Percentiles rank a stretch among this genome's conserved stretches.
Evolutionary conservation across 2,113 vertebrate species (phyloP).

Genomic region (Strigops habroptila): DNA sequence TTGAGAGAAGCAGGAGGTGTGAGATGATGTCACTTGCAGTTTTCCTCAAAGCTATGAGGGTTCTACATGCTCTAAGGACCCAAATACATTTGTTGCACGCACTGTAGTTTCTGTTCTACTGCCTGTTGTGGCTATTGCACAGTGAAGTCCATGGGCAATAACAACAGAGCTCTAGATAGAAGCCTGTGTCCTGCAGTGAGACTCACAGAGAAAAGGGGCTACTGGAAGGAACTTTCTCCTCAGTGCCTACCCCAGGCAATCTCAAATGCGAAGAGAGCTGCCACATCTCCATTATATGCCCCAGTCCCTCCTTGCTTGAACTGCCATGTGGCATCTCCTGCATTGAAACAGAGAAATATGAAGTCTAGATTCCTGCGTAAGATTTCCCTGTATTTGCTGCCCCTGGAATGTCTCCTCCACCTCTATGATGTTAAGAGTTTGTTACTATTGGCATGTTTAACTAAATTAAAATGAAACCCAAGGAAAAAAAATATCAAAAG

Average conservation of each 20-base stretch:
- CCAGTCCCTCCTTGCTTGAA: neutral
- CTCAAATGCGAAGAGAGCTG: neutral
- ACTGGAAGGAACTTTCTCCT: neutral
- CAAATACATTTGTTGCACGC: neutral
- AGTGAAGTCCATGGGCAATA: fast-evolving
- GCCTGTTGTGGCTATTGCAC: neutral
- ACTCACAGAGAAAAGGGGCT: fast-evolving
- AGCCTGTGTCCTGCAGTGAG: neutral
- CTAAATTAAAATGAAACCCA: neutral
- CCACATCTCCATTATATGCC: neutral
- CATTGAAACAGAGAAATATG: neutral
- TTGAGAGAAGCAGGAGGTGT: fast-evolving
- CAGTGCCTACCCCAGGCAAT: neutral
- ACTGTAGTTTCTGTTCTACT: neutral
- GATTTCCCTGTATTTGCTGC: neutral
- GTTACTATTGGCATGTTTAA: neutral
- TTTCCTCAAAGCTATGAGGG: neutral
- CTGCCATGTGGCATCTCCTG: neutral
- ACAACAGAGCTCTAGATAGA: neutral
- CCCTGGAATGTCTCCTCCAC: neutral
- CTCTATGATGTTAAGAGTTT: neutral
- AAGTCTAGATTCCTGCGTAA: neutral
- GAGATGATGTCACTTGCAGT: neutral
- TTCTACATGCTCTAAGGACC: neutral
- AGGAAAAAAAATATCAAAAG: fast-evolving